These are phyloP conservation scores for Takifugu rubripes DNA, from an alignment of 2,797 vertebrate genomes.

Conservation along the genomic window DNA sequence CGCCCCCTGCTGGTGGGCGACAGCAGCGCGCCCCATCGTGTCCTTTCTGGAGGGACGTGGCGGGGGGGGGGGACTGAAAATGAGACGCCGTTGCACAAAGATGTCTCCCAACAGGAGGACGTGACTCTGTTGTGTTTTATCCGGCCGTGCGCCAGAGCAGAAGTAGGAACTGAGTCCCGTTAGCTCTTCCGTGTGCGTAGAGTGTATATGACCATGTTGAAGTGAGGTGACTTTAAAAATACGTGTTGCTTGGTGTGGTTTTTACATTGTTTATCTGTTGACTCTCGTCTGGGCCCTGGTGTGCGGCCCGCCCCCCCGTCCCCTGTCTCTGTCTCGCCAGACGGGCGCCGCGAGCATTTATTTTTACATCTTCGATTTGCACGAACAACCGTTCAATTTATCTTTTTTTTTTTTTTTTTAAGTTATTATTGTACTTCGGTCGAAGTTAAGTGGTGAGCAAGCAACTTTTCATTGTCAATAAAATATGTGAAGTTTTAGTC, in stretches of 20 bases:
- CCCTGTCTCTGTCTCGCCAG: constrained; percentile 88
- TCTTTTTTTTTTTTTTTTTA: constrained; percentile 69
- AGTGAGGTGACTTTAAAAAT: constrained; percentile 67
- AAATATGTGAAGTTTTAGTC: constrained; percentile 58
- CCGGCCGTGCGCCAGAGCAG: too few species aligned
- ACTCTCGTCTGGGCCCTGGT: constrained; percentile 82
- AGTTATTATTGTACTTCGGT: constrained; percentile 83
- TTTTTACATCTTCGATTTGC: constrained; percentile 82
- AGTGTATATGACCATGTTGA: constrained; percentile 78
- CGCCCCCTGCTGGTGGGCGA: constrained; percentile 1
- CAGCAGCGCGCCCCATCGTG: too few species aligned
- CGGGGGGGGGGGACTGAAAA: too few species aligned
- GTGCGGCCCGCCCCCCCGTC: constrained; percentile 79
- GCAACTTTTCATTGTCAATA: constrained; percentile 91
- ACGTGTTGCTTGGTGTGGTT: constrained; percentile 91
- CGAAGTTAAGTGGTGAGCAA: constrained; percentile 90
- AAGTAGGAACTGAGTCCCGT: too few species aligned
- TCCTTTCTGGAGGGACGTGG: too few species aligned
- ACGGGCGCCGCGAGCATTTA: constrained; percentile 71
- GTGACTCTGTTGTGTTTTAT: too few species aligned
- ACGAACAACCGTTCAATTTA: constrained; percentile 86
- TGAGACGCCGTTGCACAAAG: too few species aligned
- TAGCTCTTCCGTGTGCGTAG: constrained; percentile 80
- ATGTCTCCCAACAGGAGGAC: too few species aligned
- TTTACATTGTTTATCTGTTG: constrained; percentile 85